These are phyloP conservation scores for Scelioninae gen. 1 DNA, from an alignment of 2,888 invertebrate genomes.

Conservation along the genomic window DNA sequence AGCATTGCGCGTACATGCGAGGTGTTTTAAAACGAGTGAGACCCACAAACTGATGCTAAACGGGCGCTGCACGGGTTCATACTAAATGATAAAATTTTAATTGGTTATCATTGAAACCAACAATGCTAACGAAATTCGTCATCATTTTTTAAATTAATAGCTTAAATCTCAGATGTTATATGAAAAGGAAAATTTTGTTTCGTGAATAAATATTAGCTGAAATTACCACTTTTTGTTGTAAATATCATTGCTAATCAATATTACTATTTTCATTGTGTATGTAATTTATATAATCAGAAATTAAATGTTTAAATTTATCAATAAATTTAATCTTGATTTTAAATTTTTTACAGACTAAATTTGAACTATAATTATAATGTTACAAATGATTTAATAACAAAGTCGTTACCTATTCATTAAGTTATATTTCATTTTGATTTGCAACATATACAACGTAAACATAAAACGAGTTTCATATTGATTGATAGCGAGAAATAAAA, in stretches of 20 bases:
- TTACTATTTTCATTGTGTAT: too few species aligned
- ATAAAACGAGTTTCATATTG: background rate
- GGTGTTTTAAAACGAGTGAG: constrained; percentile 54
- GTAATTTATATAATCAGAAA: too few species aligned
- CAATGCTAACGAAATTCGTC: constrained; percentile 24
- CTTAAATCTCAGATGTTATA: background rate
- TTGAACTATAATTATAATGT: background rate
- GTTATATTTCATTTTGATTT: background rate
- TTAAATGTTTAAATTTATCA: too few species aligned
- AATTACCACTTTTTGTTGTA: too few species aligned
- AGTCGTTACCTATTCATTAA: background rate
- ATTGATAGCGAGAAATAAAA: background rate
- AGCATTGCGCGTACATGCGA: constrained; percentile 45
- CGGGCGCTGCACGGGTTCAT: constrained; percentile 27
- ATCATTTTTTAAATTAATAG: constrained; percentile 28
- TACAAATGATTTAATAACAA: too few species aligned
- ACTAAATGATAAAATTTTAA: constrained; percentile 58
- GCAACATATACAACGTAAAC: background rate
- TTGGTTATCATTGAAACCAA: constrained; percentile 60
- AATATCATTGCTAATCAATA: too few species aligned
- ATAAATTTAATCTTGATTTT: too few species aligned
- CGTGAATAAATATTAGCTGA: background rate
- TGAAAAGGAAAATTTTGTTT: constrained; percentile 3
- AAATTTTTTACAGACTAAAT: background rate
- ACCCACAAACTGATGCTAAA: constrained; percentile 62